Conservation (phyloP, 2,888 invertebrate species). For the Incurvaria masculella region DNA sequence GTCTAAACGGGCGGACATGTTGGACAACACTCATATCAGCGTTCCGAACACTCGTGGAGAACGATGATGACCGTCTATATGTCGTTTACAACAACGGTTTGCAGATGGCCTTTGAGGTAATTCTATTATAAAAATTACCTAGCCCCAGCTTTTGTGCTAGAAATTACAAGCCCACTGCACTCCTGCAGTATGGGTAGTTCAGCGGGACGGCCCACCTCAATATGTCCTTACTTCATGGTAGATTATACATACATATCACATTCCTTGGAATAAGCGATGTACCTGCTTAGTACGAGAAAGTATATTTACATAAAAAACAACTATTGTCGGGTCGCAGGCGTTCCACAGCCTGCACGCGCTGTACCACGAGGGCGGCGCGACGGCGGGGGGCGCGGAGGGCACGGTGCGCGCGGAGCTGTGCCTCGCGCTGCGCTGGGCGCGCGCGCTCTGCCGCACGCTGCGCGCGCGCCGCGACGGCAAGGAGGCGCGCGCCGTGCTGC, state of each 20-base stretch:
- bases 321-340: conserved; percentile 59
- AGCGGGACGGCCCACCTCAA: too few relatives aligned
- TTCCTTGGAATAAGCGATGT: too few relatives aligned
- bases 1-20: conserved; percentile 85
- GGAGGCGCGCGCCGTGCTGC: conserved; percentile 62
- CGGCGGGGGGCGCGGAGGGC: conserved; percentile 74
- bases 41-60: conserved; percentile 84
- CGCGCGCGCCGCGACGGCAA: conserved; percentile 64
- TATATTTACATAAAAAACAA: too few relatives aligned
- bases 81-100: conserved; percentile 90
- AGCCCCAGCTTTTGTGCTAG: too few relatives aligned
- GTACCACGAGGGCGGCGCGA: conserved; percentile 76
- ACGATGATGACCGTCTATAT: conserved; percentile 83
- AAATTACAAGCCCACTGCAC: too few relatives aligned
- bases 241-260: too few relatives aligned
- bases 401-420: conserved; percentile 84
- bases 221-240: too few relatives aligned
- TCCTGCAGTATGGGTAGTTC: too few relatives aligned
- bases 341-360: conserved; percentile 89
- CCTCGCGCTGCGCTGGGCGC: conserved; percentile 76
- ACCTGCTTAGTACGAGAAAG: too few relatives aligned
- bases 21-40: conserved; percentile 94
- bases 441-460: conserved; percentile 68
- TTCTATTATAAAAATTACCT: too few relatives aligned
- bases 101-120: conserved; percentile 73